These are phyloP conservation scores for Chaenodraco wilsoni DNA, from an alignment of 2,797 vertebrate genomes.

Conservation along the genomic window DNA sequence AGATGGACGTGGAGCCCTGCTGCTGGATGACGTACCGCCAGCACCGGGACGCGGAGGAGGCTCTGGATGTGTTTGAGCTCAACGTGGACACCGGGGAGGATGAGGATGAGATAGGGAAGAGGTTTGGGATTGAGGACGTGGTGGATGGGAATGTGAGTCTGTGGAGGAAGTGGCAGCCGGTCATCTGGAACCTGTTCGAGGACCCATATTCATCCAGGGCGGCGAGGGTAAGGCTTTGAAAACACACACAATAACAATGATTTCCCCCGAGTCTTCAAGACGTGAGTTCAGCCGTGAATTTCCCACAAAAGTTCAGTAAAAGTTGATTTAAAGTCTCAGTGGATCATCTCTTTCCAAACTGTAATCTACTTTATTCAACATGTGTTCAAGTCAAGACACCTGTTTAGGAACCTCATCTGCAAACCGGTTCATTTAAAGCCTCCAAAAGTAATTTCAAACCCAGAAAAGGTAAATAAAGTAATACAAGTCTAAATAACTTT, in stretches of 20 bases:
- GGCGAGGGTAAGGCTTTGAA: conserved; percentile 90
- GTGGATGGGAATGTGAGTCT: conserved; percentile 85
- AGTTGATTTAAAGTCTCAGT: conserved; percentile 20
- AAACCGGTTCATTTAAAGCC: no score
- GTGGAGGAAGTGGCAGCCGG: conserved; percentile 93
- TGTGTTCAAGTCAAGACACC: no score
- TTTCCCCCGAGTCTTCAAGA: background rate
- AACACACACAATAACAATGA: conserved; percentile 6
- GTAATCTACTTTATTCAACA: no score
- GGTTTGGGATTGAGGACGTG: conserved; percentile 91
- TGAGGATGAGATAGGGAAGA: conserved; percentile 85
- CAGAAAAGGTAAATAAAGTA: no score
- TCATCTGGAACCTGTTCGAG: conserved; percentile 97
- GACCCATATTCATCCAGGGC: conserved; percentile 98
- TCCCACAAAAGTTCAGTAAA: background rate
- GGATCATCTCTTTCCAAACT: no score
- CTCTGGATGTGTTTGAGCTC: conserved; percentile 95
- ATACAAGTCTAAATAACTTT: no score
- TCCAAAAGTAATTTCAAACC: no score
- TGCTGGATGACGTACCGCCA: conserved; percentile 99
- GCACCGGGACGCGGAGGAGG: conserved; percentile 96
- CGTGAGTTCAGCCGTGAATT: background rate
- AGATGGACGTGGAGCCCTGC: conserved; percentile 98
- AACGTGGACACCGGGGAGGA: conserved; percentile 83
- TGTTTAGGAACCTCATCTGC: no score